Percentiles rank a stretch among this genome's conserved stretches.
phyloP scores from a whole-genome alignment of 2,797 vertebrate species.

The Taeniopygia guttata region DNA sequence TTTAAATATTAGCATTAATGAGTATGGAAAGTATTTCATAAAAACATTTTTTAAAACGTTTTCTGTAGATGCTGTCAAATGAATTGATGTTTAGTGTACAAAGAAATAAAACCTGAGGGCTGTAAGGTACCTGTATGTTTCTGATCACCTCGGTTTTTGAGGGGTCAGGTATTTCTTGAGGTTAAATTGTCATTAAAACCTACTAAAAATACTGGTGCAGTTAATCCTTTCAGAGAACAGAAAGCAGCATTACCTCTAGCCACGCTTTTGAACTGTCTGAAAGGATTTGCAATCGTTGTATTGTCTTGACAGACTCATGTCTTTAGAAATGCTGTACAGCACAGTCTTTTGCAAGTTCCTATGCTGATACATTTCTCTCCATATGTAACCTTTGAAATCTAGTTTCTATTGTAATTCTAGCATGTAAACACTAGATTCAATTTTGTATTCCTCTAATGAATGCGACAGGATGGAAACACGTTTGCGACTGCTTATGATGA shows the following conservation, averaged over 20 bases:
- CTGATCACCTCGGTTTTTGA: slow-evolving; percentile 14
- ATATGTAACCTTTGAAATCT: slow-evolving; percentile 16
- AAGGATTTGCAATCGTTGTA: background rate
- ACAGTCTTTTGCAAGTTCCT: slow-evolving; percentile 34
- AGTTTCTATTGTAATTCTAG: slow-evolving; percentile 43
- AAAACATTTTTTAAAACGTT: slow-evolving; percentile 29
- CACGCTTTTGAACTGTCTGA: background rate
- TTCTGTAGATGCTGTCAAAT: slow-evolving; percentile 51
- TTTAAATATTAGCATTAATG: slow-evolving; percentile 52
- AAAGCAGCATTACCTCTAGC: slow-evolving; percentile 35
- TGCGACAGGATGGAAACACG: slow-evolving; percentile 47
- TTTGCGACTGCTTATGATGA: slow-evolving; percentile 56
- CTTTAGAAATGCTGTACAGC: slow-evolving; percentile 33
- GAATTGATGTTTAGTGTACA: slow-evolving; percentile 50
- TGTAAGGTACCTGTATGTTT: slow-evolving; percentile 38
- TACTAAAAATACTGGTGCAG: slow-evolving; percentile 24
- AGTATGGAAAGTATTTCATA: slow-evolving; percentile 39
- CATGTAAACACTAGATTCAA: slow-evolving; percentile 48
- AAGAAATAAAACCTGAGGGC: slow-evolving; percentile 30
- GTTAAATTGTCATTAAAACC: slow-evolving; percentile 23
- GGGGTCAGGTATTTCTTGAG: slow-evolving; percentile 43
- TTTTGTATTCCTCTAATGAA: slow-evolving; percentile 56
- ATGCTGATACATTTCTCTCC: slow-evolving; percentile 18
- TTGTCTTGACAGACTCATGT: slow-evolving; percentile 19
- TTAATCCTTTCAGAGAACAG: slow-evolving; percentile 17